phyloP scores from a whole-genome alignment of 2,888 invertebrate genomes.

The Amiota communis region DNA sequence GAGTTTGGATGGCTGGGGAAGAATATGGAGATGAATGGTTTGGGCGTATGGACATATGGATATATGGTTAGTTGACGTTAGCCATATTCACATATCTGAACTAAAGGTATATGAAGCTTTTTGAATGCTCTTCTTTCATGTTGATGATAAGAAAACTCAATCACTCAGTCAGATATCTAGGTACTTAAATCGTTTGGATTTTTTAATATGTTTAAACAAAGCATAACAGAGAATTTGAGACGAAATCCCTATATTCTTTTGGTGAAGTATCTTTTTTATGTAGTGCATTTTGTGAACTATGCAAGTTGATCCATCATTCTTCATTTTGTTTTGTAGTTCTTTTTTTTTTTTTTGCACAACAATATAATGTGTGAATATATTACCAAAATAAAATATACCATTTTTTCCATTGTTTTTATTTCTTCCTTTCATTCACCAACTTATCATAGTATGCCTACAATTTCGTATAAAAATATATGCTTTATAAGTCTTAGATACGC shows the following conservation, averaged over 20 bases:
- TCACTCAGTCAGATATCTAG: too few species aligned
- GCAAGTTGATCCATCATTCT: too few species aligned
- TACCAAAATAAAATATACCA: slow-evolving; percentile 61
- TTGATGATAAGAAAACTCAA: too few species aligned
- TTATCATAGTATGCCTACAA: background rate
- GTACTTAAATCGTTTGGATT: too few species aligned
- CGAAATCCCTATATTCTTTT: too few species aligned
- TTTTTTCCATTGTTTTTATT: slow-evolving; percentile 36
- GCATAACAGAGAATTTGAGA: too few species aligned
- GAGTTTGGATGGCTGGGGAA: background rate
- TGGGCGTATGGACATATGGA: background rate
- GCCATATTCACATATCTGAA: background rate
- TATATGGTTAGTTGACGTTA: background rate
- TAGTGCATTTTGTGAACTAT: too few species aligned
- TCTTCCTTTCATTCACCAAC: background rate
- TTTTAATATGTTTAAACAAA: too few species aligned
- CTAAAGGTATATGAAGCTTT: background rate
- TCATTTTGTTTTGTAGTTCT: background rate
- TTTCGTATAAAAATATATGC: background rate
- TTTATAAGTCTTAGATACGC: background rate
- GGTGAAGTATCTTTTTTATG: too few species aligned
- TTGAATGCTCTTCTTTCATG: too few species aligned
- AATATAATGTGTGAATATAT: slow-evolving; percentile 35
- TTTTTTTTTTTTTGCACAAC: background rate
- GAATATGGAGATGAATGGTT: slow-evolving; percentile 18